Evolutionary conservation across 2,797 vertebrate genomes (phyloP), one percentile per base, ranked within the genome.

Genomic region (Spatula versicolor): DNA sequence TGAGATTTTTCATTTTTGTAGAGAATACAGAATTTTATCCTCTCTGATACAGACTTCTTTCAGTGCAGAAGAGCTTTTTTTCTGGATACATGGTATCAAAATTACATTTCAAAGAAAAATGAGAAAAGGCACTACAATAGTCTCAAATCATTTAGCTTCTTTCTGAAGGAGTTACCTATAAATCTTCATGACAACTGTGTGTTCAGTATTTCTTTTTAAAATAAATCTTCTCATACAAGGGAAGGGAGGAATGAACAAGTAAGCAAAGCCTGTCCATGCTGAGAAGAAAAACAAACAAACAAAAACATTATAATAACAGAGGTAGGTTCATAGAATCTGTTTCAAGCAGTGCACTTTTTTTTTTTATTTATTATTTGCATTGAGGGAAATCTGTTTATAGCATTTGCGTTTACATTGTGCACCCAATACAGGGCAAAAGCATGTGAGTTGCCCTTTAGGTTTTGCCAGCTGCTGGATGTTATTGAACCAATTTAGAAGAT

Each of bases 151-250:
- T 95, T 92, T 88, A 78, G 48, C 55, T 92, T 90, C 76, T 91
- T 95, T 94, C 48, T 86, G 64, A 92, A 97, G 35, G 48, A 82
- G 33, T 92, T 92, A 86, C 75, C 64, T 91, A 45, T 95, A 82
- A 94, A 94, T 95, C 94, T 90, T 96, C 37, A 63, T 79, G 91
- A 71, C 93, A 96, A 67, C 73, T 94, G 55, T 63, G 58, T 77
- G 26, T 93, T 95, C 63, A 58, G 25, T 94, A 72, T 79, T 87
- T 74, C 52, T 92, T 93, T 92, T 84, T 56, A 21, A 91, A 95
- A 92, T 81, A 93, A 88, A 84, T 90, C 66, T 77, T 74, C 59
- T 93, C n/a, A 26, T 86, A 54, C 50, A 54, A 92, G 48, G 25
- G 11, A 80, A 83, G 46, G 19, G 33, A 88, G 18, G 39, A 95